Conservation (phyloP, 2,113 vertebrate species). For the Zeus faber region DNA sequence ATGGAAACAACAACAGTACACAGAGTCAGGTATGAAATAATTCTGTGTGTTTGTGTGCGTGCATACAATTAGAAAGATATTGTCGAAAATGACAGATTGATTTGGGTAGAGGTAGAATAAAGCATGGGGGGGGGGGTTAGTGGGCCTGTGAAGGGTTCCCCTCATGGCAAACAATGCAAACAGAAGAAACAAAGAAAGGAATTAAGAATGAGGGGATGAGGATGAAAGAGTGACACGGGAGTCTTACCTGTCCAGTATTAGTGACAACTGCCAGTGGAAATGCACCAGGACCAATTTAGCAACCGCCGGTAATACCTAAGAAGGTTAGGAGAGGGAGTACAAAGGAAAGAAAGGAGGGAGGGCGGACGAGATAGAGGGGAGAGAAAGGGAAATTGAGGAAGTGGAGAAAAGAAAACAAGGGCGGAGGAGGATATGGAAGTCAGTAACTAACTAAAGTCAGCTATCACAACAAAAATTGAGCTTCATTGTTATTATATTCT, state of each 20-base stretch:
- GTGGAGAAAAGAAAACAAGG: neutral
- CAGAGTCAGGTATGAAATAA: neutral
- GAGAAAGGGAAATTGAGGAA: neutral
- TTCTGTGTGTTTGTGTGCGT: neutral
- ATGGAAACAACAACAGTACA: constrained; percentile 35
- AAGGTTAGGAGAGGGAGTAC: constrained; percentile 24
- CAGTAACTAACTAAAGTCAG: no score
- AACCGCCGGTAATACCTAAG: constrained; percentile 91
- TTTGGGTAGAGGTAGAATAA: neutral
- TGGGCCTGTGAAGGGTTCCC: neutral
- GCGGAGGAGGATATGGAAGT: no score
- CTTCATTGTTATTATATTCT: no score
- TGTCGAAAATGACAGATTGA: neutral
- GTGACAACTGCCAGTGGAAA: constrained; percentile 97
- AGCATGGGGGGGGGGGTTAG: neutral
- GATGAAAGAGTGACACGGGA: neutral
- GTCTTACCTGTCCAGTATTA: constrained; percentile 93
- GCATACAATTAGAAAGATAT: no score
- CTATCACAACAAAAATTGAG: no score
- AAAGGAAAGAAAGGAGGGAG: constrained; percentile 4
- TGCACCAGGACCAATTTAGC: constrained; percentile 98
- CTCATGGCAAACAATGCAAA: neutral
- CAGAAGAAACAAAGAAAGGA: neutral
- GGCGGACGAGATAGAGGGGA: constrained; percentile 1
- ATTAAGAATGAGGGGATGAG: neutral